A percentile compares a stretch with the other conserved stretches of the same genome.
phyloP scores from a whole-genome alignment of 2,888 invertebrate genomes.

The Dolichomitus sp. region DNA sequence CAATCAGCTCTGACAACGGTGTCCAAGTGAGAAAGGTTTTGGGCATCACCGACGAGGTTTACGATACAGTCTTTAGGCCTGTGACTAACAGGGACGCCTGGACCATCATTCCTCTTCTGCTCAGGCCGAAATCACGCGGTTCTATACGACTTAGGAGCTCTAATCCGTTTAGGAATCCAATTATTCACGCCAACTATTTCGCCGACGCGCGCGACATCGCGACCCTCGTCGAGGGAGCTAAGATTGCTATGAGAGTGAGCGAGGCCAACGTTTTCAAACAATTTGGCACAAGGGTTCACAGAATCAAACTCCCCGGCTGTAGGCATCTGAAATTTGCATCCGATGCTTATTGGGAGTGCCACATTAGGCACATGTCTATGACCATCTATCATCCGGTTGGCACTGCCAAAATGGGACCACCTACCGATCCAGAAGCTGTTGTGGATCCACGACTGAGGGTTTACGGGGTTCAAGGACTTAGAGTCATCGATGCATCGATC shows the following conservation, averaged over 20 bases:
- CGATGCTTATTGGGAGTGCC: conserved; percentile 95
- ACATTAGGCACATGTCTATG: conserved; percentile 95
- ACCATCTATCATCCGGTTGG: conserved; percentile 97
- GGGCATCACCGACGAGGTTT: conserved; percentile 93
- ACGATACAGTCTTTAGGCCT: conserved; percentile 93
- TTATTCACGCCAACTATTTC: conserved; percentile 97
- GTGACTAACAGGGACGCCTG: conserved; percentile 93
- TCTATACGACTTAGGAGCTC: conserved; percentile 92
- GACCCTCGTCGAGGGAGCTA: conserved; percentile 94
- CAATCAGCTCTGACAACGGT: conserved; percentile 93
- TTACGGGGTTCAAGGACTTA: conserved; percentile 92
- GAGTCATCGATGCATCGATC: conserved; percentile 95
- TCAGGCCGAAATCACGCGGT: conserved; percentile 93
- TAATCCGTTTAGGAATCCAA: conserved; percentile 95
- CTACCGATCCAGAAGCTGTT: conserved; percentile 92
- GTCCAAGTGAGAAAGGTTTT: conserved; percentile 92
- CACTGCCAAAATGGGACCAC: conserved; percentile 96
- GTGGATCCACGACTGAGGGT: conserved; percentile 93
- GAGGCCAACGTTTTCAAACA: conserved; percentile 93
- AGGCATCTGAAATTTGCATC: conserved; percentile 91
- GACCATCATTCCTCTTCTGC: conserved; percentile 94
- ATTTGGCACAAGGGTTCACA: conserved; percentile 92
- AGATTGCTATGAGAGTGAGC: conserved; percentile 91
- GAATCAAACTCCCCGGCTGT: conserved; percentile 93
- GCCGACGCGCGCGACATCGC: conserved; percentile 93